phyloP scores from a whole-genome alignment of 2,113 vertebrate genomes.

The Vimba vimba region DNA sequence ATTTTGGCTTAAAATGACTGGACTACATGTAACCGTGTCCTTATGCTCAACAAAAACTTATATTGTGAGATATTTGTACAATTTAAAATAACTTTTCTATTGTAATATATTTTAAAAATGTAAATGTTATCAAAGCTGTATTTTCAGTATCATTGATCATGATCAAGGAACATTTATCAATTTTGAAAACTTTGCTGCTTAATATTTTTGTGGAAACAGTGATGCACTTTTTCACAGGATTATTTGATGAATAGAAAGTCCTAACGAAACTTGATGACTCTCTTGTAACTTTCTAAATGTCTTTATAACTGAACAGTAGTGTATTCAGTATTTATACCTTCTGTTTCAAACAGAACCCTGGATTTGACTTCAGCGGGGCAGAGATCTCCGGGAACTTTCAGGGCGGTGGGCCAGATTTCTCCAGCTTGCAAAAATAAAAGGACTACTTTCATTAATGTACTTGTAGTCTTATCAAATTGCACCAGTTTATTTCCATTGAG shows the following conservation, averaged over 20 bases:
- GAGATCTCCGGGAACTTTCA: constrained; percentile 97
- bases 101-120: no score
- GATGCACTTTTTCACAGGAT: background rate
- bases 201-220: background rate
- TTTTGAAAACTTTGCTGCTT: background rate
- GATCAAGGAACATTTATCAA: background rate
- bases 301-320: no score
- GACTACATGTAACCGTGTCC: no score
- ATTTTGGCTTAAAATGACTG: no score
- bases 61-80: no score
- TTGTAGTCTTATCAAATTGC: background rate
- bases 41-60: no score
- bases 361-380: constrained; percentile 98
- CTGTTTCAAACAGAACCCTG: constrained; percentile 84
- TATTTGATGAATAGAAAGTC: background rate
- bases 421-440: constrained; percentile 80
- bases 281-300: background rate
- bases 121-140: no score
- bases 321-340: background rate
- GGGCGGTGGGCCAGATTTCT: constrained; percentile 95
- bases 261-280: background rate
- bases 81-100: no score
- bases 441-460: background rate
- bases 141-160: no score
- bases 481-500: background rate